These are phyloP conservation scores for Pangasius sanitwongsei DNA, from an alignment of 2,797 vertebrate species.

Conservation along the genomic window DNA sequence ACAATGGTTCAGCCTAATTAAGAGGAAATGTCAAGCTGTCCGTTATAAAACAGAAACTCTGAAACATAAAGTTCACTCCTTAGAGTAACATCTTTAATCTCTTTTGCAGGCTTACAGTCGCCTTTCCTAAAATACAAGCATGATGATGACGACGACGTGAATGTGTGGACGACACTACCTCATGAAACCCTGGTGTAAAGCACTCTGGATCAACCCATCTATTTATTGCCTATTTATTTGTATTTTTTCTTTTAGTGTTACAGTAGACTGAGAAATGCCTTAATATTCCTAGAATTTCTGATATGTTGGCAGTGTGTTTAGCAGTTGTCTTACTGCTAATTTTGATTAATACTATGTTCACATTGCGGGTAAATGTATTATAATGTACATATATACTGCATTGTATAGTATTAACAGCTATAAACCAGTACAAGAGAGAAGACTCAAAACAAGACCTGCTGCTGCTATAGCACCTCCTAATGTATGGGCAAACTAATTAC, in stretches of 20 bases:
- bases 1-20: background rate
- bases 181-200: slow-evolving; percentile 37
- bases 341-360: background rate
- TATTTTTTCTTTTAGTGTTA: slow-evolving; percentile 49
- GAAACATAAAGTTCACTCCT: background rate
- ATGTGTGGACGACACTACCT: slow-evolving; percentile 73
- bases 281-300: background rate
- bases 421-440: background rate
- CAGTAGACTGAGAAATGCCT: background rate
- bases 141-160: slow-evolving; percentile 27
- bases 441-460: slow-evolving; percentile 10
- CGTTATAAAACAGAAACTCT: background rate
- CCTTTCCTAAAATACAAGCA: slow-evolving; percentile 12
- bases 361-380: background rate
- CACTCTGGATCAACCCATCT: slow-evolving; percentile 50
- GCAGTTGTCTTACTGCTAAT: background rate
- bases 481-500: slow-evolving; percentile 44
- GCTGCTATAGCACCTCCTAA: slow-evolving; percentile 66
- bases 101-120: slow-evolving; percentile 57
- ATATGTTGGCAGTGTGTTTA: slow-evolving; percentile 23
- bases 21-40: background rate
- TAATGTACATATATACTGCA: slow-evolving; percentile 1
- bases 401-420: background rate
- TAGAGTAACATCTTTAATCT: background rate
- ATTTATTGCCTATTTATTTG: slow-evolving; percentile 73